These are phyloP conservation scores for Eospalax fontanierii DNA, from an alignment of 2,797 vertebrate genomes.

Conservation along the genomic window DNA sequence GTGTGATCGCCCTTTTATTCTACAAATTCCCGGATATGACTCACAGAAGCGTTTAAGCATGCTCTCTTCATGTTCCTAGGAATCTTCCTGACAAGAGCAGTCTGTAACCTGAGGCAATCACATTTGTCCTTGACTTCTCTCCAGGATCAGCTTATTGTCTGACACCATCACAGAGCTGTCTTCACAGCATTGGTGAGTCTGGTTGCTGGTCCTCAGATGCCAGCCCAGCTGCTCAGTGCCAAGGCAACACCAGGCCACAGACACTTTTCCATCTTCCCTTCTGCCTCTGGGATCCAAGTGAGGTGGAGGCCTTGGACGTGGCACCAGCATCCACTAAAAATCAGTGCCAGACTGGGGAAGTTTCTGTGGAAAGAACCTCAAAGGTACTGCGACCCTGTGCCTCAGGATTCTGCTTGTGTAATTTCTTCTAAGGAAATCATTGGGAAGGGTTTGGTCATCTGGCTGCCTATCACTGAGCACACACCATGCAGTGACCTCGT, in stretches of 20 bases:
- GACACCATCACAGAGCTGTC: not conserved
- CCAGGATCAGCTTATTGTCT: constrained; percentile 54
- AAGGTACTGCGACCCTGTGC: not conserved
- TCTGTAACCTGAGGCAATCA: constrained; percentile 55
- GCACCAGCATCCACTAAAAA: not conserved
- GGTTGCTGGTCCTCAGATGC: not conserved
- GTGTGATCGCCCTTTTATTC: constrained; percentile 76
- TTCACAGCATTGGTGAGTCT: not conserved
- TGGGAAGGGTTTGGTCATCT: not conserved
- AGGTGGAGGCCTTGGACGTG: not conserved
- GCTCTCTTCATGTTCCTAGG: constrained; percentile 75
- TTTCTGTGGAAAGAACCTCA: not conserved
- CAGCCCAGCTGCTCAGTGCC: not conserved
- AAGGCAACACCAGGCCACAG: not conserved
- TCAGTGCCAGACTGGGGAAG: not conserved
- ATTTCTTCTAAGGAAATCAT: not conserved
- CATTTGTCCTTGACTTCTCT: constrained; percentile 68
- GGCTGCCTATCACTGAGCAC: not conserved
- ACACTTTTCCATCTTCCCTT: not conserved
- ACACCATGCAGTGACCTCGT: not conserved
- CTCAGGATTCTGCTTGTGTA: not conserved
- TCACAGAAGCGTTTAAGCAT: constrained; percentile 67
- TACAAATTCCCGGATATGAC: constrained; percentile 76
- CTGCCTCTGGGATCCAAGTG: not conserved
- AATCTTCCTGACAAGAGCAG: constrained; percentile 78